Evolutionary conservation across 2,888 invertebrate species (phyloP), one percentile per base, ranked within the genome.

Genomic region (Tyria jacobaeae): DNA sequence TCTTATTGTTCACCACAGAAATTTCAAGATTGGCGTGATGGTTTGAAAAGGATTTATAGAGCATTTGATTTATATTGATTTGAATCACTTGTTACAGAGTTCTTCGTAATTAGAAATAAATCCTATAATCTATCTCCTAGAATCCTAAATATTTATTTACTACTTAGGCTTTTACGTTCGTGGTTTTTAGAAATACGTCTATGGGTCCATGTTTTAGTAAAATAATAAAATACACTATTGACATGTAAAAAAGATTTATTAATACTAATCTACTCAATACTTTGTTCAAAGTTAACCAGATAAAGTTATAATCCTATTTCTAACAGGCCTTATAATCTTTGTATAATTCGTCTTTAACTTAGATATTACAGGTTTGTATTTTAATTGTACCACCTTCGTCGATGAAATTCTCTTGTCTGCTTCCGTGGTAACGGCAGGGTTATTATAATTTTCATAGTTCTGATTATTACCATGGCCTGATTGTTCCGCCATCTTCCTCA

Each of bases 351-450:
- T 83, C 58, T 76, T 87, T 0, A 85, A 65, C 39, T 70, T 80
- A 0, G 84, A 81, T 50, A 89, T 71, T 25, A 90, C 76, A 0
- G 92, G 92, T 62, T 88, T 91, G 64, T 82, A 92, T 64, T 92
- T 92, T 27, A 86, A 75, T 2, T 79, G 66, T n/a, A 79, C 70
- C 24, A 75, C 69, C 64, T 77, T 84, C 2, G 83, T 86, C 0
- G 91, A 82, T 1, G 78, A 60, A 3, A 80, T 59, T 15, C 76
- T 62, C 2, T 76, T 71, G 6, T 73, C 58, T 0, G 60, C 72
- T 35, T 82, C 77, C 0, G 90, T 88, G 0, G 88, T 82, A 0
- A 73, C 68, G 0, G 72, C 51, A 12, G 68, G 56, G n/a, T 76
- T 52, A 15, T 77, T 61, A 12, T 39, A 21, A 48, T 31, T 58